These are phyloP conservation scores for Actinia tenebrosa DNA, from an alignment of 64 coral and sea anemone species.

Conservation along the genomic window DNA sequence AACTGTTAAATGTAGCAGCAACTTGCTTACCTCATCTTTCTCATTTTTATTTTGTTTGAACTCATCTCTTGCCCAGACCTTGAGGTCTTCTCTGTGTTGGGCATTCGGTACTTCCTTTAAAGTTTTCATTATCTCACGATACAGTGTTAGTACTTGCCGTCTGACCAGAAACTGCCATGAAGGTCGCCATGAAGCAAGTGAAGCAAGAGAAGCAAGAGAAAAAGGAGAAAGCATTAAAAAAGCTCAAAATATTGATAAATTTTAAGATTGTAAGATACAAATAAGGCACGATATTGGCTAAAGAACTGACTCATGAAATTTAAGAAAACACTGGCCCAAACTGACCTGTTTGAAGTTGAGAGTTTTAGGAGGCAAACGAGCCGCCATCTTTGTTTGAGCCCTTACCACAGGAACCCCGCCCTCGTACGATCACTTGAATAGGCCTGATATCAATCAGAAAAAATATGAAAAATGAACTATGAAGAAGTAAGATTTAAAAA, in stretches of 20 bases:
- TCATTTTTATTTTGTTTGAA: constrained; percentile 78
- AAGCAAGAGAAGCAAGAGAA: background rate
- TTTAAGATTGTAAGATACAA: background rate
- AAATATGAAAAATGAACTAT: background rate
- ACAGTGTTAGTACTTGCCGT: constrained; percentile 62
- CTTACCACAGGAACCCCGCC: background rate
- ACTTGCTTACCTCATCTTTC: constrained; percentile 51
- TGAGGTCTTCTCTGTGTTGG: constrained; percentile 64
- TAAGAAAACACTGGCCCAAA: background rate
- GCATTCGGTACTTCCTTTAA: constrained; percentile 51
- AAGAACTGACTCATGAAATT: background rate
- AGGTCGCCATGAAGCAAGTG: no score
- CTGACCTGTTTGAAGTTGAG: constrained; percentile 3
- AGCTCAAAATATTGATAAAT: background rate
- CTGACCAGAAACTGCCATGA: constrained; percentile 69
- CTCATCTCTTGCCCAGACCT: constrained; percentile 73
- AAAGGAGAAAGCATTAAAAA: background rate
- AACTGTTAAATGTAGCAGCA: background rate
- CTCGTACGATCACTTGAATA: background rate
- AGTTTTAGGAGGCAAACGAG: background rate
- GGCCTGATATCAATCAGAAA: background rate
- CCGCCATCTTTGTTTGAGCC: background rate
- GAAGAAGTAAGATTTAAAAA: background rate
- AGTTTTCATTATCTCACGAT: constrained; percentile 78
- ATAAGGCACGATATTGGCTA: background rate